A percentile compares a stretch with the other conserved stretches of the same genome.
Conservation (phyloP, 2,888 invertebrate genomes). For the Sphecodes monilicornis region DNA sequence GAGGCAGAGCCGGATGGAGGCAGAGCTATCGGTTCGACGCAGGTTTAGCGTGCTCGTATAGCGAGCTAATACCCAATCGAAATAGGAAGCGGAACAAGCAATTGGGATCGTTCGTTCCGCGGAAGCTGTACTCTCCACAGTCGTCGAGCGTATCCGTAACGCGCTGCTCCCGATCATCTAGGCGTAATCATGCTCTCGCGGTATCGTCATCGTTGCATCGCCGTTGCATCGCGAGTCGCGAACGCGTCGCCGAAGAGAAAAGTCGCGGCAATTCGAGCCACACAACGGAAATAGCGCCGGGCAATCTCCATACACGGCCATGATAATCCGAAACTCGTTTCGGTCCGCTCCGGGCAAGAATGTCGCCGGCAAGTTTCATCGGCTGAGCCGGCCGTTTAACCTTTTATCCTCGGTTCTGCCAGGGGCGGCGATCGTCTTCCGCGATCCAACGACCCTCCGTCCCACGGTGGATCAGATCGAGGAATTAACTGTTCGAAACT, state of each 20-base stretch:
- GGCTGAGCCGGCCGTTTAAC: slow-evolving; percentile 4
- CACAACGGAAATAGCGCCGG: slow-evolving; percentile 14
- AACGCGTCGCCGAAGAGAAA: background rate
- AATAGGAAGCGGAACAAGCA: background rate
- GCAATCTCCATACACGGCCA: slow-evolving; percentile 28
- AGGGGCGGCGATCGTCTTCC: background rate
- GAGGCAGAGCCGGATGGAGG: background rate
- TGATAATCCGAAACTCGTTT: slow-evolving; percentile 30
- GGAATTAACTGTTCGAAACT: background rate
- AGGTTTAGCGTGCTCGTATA: slow-evolving; percentile 4
- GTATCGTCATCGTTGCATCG: slow-evolving; percentile 19
- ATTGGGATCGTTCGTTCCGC: slow-evolving; percentile 4
- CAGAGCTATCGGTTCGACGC: background rate
- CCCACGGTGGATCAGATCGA: background rate
- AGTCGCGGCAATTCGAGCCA: background rate
- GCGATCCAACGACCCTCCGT: background rate
- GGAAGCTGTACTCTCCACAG: background rate
- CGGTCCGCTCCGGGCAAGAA: slow-evolving; percentile 19
- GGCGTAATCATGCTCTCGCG: background rate
- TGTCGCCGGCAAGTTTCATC: slow-evolving; percentile 1
- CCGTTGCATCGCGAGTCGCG: slow-evolving; percentile 3
- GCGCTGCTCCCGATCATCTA: background rate
- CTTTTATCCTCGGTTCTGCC: background rate
- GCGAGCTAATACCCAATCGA: slow-evolving; percentile 8
- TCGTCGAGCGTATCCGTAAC: background rate